These are phyloP conservation scores for Psylliodes chrysocephalus DNA, from an alignment of 2,888 invertebrate species.

Conservation along the genomic window DNA sequence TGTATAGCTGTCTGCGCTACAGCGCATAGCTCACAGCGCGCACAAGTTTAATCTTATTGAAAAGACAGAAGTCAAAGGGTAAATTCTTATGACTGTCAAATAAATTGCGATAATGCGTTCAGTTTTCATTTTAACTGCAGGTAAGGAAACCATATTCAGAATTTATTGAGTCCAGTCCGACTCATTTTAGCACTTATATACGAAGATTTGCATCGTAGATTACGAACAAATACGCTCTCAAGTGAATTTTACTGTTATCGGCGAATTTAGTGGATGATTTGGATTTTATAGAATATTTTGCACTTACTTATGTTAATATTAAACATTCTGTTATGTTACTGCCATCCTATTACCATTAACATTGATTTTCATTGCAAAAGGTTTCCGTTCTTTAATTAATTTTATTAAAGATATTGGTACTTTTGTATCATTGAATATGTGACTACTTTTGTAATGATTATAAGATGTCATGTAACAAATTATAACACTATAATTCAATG, in stretches of 20 bases:
- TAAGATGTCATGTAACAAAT: too few relatives aligned
- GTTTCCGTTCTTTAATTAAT: background rate
- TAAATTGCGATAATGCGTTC: constrained; percentile 44
- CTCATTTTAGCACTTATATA: constrained; percentile 39
- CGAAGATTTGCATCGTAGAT: constrained; percentile 37
- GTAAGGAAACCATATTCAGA: constrained; percentile 42
- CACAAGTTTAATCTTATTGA: constrained; percentile 41
- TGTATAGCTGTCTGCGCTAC: constrained; percentile 38
- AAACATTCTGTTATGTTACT: constrained; percentile 10
- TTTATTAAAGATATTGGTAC: too few relatives aligned
- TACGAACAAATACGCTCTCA: constrained; percentile 28
- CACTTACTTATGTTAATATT: constrained; percentile 16
- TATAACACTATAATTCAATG: too few relatives aligned
- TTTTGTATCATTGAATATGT: too few relatives aligned
- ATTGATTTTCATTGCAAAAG: background rate
- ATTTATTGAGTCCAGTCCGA: constrained; percentile 39
- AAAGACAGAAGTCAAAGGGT: constrained; percentile 45
- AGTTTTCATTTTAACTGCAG: constrained; percentile 43
- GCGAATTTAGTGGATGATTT: constrained; percentile 31
- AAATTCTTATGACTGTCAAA: constrained; percentile 44
- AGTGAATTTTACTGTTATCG: constrained; percentile 33
- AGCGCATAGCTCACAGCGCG: constrained; percentile 23
- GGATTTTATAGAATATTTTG: constrained; percentile 34
- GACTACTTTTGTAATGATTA: too few relatives aligned
- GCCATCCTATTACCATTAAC: background rate